Evolutionary conservation across 2,888 invertebrate genomes (phyloP).

Genomic region (Penaeus monodon): DNA sequence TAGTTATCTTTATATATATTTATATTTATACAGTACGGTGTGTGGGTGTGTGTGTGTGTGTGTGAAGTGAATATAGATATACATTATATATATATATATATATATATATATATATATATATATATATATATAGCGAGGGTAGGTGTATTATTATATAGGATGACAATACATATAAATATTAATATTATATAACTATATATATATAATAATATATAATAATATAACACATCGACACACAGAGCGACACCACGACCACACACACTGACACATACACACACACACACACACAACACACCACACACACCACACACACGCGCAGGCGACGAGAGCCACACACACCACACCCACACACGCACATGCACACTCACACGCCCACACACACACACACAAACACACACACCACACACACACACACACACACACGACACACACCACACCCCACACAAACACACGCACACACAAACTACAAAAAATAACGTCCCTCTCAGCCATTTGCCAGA

Average conservation of each 20-base stretch:
- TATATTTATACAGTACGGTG: no score
- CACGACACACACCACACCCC: neutral
- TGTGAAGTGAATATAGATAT: no score
- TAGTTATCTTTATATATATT: no score
- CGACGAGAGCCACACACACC: neutral
- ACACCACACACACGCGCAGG: constrained; percentile 5
- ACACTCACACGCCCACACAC: neutral
- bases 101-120: no score
- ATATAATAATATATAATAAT: no score
- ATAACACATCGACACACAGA: no score
- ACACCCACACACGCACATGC: neutral
- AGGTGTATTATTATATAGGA: no score
- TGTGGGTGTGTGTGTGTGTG: no score
- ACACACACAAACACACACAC: neutral
- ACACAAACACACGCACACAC: constrained; percentile 27
- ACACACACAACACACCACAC: constrained; percentile 6
- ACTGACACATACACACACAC: neutral
- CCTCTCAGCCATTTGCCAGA: constrained; percentile 42
- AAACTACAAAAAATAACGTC: constrained; percentile 26
- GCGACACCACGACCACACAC: constrained; percentile 2
- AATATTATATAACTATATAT: no score
- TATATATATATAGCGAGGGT: no score
- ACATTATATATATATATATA: no score
- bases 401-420: constrained; percentile 20
- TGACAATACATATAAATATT: no score